Evolutionary conservation across 1,140 invertebrate species (phyloP).

Genomic region (Branchinecta lindahli): DNA sequence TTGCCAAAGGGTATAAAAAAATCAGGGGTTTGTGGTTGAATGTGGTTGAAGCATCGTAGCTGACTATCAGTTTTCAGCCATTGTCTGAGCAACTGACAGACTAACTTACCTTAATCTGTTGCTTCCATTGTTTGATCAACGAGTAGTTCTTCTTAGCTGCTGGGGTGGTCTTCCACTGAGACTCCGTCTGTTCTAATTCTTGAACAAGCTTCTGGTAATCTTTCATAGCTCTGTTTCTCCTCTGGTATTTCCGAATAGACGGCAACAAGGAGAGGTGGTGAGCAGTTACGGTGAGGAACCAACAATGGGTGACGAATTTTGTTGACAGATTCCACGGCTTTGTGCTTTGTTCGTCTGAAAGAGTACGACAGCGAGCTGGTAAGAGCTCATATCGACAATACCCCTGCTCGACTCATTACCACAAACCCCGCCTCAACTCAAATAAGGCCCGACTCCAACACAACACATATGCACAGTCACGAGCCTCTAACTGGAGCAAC

Average conservation of each 20-base stretch:
- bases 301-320: conserved; percentile 90
- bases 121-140: conserved; percentile 67
- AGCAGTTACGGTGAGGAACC: conserved; percentile 85
- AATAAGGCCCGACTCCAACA: neutral
- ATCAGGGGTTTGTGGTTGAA: too few relatives aligned
- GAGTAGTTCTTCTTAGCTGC: conserved; percentile 58
- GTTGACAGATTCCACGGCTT: conserved; percentile 26
- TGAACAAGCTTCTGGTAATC: conserved; percentile 82
- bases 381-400: too few relatives aligned
- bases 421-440: neutral
- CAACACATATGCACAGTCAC: too few relatives aligned
- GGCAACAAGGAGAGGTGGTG: conserved; percentile 82
- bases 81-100: too few relatives aligned
- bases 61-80: too few relatives aligned
- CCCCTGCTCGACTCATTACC: neutral
- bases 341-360: neutral
- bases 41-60: too few relatives aligned
- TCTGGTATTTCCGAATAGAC: conserved; percentile 68
- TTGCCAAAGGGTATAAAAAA: too few relatives aligned
- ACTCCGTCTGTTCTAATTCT: conserved; percentile 61
- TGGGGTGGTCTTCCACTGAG: conserved; percentile 63
- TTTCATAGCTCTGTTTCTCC: conserved; percentile 58
- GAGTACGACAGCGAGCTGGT: neutral
- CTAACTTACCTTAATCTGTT: conserved; percentile 46
- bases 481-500: too few relatives aligned